Base-by-base conservation (phyloP, 2,113 vertebrate genomes). In the Uropsilus gracilis region DNA sequence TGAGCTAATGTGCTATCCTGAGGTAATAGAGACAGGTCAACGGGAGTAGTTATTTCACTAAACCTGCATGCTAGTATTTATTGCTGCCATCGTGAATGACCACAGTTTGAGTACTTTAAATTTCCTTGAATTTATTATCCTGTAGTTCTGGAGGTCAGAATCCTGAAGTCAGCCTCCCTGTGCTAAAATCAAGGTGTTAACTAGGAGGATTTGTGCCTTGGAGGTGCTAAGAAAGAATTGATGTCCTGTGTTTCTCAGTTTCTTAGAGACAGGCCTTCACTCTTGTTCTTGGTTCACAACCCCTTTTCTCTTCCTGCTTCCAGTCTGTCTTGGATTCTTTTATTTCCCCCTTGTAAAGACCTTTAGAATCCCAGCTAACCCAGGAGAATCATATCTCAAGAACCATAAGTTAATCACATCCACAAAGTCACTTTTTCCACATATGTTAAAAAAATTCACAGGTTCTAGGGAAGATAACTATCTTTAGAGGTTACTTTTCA, bases 181-280 rank as follows among this genome's bases (percentile, higher is more conserved):
- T 53, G 32, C 48, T 80, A 24, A 83, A n/a, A 10, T 46, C 11
- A 37, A 16, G 30, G 12, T 37, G 17, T 16, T 26, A 18, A 28
- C 32, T 68, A n/a, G 28, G 10, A 37, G 8, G 0, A 8, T 2
- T 48, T 37, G 16, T 28, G 57, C 39, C n/a, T 37, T 37, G 24
- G 10, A 66, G n/a, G 14, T 2, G 26, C 42, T 30, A 46, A 5
- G 28, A 30, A 3, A 46, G 4, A 44, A 30, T 4, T 18, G 1
- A 8, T 42, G 7, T 22, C 44, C 8, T 7, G 22, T 11, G 8
- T 81, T 85, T 69, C 24, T 7, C 14, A 8, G 5, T 8, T 68
- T 48, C 12, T 39, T 24, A 8, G 61, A 18, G 30, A 26, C 1
- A 14, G 30, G 26, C 1, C 0, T 42, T 10, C 39, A 24, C 2